Percentiles rank a stretch among this genome's conserved stretches.
phyloP scores from a whole-genome alignment of 2,113 vertebrate genomes.

The western clawed frog (Xenopus tropicalis) region UCB_Xtro_10.0 CM004449.2:21403001-21403500 shows the following conservation, averaged over 20 bases:
- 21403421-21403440: constrained; percentile 21
- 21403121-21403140: not conserved
- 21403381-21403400: constrained; percentile 8
- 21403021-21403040: too few relatives aligned
- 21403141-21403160: not conserved
- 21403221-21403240: constrained; percentile 15
- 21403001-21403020: too few relatives aligned
- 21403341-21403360: constrained; percentile 23
- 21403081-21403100: not conserved
- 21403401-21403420: constrained; percentile 7
- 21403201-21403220: constrained; percentile 20
- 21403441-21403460: not conserved
- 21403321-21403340: not conserved
- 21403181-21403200: constrained; percentile 11
- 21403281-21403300: constrained; percentile 11
- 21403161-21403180: constrained; percentile 10
- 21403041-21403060: not conserved
- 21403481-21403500: not conserved
- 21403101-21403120: not conserved
- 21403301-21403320: constrained; percentile 11
- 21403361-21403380: constrained; percentile 2
- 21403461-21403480: not conserved
- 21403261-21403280: constrained; percentile 31
- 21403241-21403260: constrained; percentile 19
- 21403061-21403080: not conserved